Evolutionary conservation across 1,140 invertebrate species (phyloP).

Genomic region (Oncopeltus fasciatus): DNA sequence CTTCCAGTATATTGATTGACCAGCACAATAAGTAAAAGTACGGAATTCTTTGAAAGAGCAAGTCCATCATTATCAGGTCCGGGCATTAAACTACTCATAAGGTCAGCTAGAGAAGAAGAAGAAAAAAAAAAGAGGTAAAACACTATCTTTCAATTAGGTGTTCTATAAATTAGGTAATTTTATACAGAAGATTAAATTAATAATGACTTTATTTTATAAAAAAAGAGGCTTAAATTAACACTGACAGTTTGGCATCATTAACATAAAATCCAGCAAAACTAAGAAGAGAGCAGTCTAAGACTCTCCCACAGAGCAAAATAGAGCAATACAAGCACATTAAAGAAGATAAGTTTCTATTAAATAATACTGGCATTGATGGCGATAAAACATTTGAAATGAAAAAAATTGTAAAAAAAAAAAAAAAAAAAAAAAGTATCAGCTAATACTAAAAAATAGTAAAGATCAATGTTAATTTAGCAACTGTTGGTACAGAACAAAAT

Average conservation of each 20-base stretch:
- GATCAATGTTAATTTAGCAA: too few species aligned
- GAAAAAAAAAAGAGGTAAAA: not conserved
- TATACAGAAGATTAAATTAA: not conserved
- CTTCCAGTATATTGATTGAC: slow-evolving; percentile 77
- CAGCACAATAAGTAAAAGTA: slow-evolving; percentile 72
- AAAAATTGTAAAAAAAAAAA: not conserved
- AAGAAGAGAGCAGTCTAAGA: too few species aligned
- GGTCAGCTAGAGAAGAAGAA: slow-evolving; percentile 44
- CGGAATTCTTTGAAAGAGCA: slow-evolving; percentile 74
- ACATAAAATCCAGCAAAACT: too few species aligned
- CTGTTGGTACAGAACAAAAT: too few species aligned
- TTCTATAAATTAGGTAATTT: slow-evolving; percentile 1
- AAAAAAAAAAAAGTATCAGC: slow-evolving; percentile 34
- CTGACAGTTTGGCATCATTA: too few species aligned
- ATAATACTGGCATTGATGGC: too few species aligned
- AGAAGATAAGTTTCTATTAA: too few species aligned
- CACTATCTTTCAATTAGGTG: too few species aligned
- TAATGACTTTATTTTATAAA: slow-evolving; percentile 7
- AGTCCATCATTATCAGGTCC: slow-evolving; percentile 32
- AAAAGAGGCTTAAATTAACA: not conserved
- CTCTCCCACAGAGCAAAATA: too few species aligned
- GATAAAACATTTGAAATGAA: not conserved
- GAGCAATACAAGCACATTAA: too few species aligned
- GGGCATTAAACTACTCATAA: slow-evolving; percentile 64
- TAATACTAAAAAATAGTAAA: too few species aligned